Evolutionary conservation across 2,888 invertebrate genomes (phyloP), one percentile per base, ranked within the genome.

Genomic region (Koerneria pararmatus): DNA sequence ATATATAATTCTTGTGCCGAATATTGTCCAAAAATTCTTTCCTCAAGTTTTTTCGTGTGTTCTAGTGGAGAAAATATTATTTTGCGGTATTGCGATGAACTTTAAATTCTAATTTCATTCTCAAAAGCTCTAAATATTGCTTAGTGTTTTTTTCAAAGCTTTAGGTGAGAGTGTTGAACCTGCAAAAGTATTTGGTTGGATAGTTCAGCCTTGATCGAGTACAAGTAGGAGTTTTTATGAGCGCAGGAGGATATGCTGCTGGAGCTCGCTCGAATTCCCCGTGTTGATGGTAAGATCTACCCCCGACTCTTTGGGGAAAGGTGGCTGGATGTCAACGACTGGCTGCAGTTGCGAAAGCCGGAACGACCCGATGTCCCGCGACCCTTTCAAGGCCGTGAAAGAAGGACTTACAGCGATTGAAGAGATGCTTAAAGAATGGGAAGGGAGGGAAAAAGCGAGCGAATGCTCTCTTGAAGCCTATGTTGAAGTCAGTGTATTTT

Each of bases 221-320:
- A n/a, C n/a, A n/a, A n/a, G n/a, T n/a, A n/a, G n/a, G n/a, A n/a
- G n/a, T n/a, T n/a, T n/a, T n/a, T n/a, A n/a, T n/a, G n/a, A n/a
- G n/a, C n/a, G n/a, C 32, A 64, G 64, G 64, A 64, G 48, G 37
- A 54, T 24, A 64, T 64, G 29, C 46, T 64, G 1, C 64, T 64
- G 46, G 64, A 64, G 24, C 46, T 64, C 22, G 48, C 46, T 31
- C 56, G 64, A 19, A 54, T 64, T 19, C 75, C 73, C 11, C 70
- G 73, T 22, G 72, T 75, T 6, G 75, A 75, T 24, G 70, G 72
- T 60, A 71, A 73, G 56, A 72, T 75, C 35, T 75, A 75, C 34
- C 75, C 75, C 5, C 62, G 69, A 6, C 62, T 70, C 60, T 75
- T 75, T 57, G 68, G 71, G 8, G 70, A 69, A 62, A 71, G 66